phyloP scores from a whole-genome alignment of 2,113 vertebrate species.

The Ivindomyrus marchei region DNA sequence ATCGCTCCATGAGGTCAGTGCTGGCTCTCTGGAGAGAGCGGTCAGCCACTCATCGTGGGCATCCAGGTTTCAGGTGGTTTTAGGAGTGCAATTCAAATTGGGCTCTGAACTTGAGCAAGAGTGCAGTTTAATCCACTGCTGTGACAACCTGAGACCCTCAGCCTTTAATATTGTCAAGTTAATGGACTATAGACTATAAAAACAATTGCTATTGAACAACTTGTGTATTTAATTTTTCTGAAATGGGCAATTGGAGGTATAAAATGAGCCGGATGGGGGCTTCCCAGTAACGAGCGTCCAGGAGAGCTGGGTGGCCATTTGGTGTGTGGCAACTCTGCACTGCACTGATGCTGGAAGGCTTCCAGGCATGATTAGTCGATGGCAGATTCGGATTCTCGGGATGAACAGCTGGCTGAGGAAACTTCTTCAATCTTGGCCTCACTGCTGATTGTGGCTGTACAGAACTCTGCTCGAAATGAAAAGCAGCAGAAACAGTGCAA shows the following conservation, averaged over 20 bases:
- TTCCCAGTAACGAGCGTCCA: not conserved
- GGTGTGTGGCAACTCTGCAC: not conserved
- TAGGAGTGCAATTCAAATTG: not conserved
- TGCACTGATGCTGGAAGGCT: not conserved
- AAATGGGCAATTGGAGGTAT: not conserved
- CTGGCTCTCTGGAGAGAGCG: not conserved
- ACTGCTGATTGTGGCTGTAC: not conserved
- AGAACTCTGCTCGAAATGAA: not conserved
- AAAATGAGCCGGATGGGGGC: not conserved
- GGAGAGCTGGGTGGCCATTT: not conserved
- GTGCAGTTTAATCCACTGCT: not conserved
- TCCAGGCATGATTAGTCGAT: not conserved
- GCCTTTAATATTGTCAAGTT: not conserved
- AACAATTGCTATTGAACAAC: not conserved
- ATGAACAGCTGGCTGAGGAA: not conserved
- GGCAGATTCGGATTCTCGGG: not conserved
- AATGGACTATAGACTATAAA: not conserved
- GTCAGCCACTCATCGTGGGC: not conserved
- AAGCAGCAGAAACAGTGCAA: not conserved
- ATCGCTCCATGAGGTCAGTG: not conserved
- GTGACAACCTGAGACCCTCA: not conserved
- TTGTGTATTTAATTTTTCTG: not conserved
- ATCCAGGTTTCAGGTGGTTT: not conserved
- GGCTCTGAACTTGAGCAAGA: not conserved
- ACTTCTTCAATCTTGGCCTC: not conserved